Evolutionary conservation across 2,888 invertebrate species (phyloP).

Genomic region (Mimas tiliae): DNA sequence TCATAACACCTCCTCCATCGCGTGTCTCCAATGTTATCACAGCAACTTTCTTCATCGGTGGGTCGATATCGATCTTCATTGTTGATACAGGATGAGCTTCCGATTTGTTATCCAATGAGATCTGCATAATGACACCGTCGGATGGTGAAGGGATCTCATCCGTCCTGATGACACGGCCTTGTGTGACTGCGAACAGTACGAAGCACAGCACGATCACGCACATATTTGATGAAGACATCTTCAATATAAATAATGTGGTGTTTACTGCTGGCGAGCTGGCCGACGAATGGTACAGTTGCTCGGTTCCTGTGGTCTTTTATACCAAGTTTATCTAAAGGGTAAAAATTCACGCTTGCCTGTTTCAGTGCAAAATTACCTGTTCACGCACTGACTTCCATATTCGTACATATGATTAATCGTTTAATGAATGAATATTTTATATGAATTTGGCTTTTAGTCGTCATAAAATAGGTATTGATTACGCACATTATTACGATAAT

Average conservation of each 20-base stretch:
- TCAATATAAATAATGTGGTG: constrained; percentile 29
- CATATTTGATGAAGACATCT: constrained; percentile 30
- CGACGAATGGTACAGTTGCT: constrained; percentile 8
- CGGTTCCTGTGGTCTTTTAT: neutral
- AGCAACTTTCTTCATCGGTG: constrained; percentile 14
- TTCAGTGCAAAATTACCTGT: too few species aligned
- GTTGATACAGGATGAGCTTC: constrained; percentile 25
- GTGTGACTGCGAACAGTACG: constrained; percentile 18
- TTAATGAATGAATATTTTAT: too few species aligned
- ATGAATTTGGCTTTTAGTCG: too few species aligned
- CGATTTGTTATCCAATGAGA: constrained; percentile 26
- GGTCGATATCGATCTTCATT: constrained; percentile 32
- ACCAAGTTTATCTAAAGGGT: too few species aligned
- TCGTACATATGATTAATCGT: too few species aligned
- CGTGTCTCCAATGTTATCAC: neutral
- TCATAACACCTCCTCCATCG: too few species aligned
- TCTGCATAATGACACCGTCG: constrained; percentile 22
- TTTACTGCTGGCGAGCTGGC: constrained; percentile 13
- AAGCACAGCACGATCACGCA: constrained; percentile 26
- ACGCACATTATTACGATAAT: too few species aligned
- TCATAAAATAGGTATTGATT: too few species aligned
- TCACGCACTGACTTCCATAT: too few species aligned
- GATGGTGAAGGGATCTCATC: constrained; percentile 21
- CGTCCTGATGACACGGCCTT: constrained; percentile 22
- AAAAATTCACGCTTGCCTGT: too few species aligned